These are phyloP conservation scores for Hydrozoanthus tunicans DNA, from an alignment of 64 coral and sea anemone genomes.

Conservation along the genomic window DNA sequence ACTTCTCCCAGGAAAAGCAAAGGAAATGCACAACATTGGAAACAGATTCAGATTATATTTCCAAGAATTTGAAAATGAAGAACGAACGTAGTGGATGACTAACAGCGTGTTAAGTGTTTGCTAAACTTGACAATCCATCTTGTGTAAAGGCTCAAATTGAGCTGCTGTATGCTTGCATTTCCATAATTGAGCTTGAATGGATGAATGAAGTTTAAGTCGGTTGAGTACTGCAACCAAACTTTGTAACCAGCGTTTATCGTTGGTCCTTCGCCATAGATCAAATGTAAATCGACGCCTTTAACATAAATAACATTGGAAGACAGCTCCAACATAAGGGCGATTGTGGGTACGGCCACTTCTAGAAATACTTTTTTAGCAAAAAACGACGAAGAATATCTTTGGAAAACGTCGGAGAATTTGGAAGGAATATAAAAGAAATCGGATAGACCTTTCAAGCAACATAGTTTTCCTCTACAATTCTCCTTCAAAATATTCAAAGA, in stretches of 20 bases:
- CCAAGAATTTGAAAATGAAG: no score
- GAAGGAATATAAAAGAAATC: constrained; percentile 8
- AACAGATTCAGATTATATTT: no score
- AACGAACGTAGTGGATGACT: not conserved
- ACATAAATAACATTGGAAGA: not conserved
- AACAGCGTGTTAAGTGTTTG: not conserved
- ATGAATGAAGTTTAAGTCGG: not conserved
- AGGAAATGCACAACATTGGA: no score
- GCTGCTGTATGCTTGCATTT: not conserved
- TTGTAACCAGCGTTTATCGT: not conserved
- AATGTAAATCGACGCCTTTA: not conserved
- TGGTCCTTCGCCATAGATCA: not conserved
- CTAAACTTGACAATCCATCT: constrained; percentile 14
- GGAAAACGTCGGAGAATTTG: not conserved
- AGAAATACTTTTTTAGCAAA: not conserved
- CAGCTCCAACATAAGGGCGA: not conserved
- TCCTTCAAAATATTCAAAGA: not conserved
- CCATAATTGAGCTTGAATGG: not conserved
- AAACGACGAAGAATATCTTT: not conserved
- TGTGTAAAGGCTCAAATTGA: not conserved
- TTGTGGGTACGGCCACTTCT: not conserved
- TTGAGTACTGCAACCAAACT: constrained; percentile 13
- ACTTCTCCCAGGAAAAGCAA: no score
- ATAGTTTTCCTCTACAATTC: no score
- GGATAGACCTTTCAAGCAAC: not conserved